phyloP scores from a whole-genome alignment of 2,113 vertebrate species.

The Emydura subglobosa region DNA sequence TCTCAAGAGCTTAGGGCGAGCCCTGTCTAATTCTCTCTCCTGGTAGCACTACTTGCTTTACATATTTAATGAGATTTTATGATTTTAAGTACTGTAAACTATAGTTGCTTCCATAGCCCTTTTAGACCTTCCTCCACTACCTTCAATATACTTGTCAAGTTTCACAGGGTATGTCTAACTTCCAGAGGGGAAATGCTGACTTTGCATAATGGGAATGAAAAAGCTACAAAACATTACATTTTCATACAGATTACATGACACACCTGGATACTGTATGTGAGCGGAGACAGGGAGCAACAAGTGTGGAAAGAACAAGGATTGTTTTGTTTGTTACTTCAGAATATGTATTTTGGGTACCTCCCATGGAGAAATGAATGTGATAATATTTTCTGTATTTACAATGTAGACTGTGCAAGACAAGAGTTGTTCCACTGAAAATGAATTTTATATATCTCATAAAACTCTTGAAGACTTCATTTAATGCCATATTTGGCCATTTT shows the following conservation, averaged over 20 bases:
- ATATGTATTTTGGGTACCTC: fast-evolving
- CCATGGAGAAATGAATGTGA: neutral
- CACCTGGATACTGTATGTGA: slow-evolving; percentile 58
- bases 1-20: slow-evolving; percentile 30
- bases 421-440: neutral
- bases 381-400: neutral
- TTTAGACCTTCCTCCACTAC: slow-evolving; percentile 63
- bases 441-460: slow-evolving; percentile 8
- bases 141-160: slow-evolving; percentile 78
- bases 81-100: slow-evolving; percentile 71
- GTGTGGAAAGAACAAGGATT: slow-evolving; percentile 3
- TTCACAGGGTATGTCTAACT: slow-evolving; percentile 77
- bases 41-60: slow-evolving; percentile 53
- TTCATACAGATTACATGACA: slow-evolving; percentile 51
- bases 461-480: neutral
- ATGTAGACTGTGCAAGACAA: neutral
- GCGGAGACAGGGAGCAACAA: slow-evolving; percentile 19
- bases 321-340: neutral
- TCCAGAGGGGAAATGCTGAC: slow-evolving; percentile 66
- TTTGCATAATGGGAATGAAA: slow-evolving; percentile 66
- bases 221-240: slow-evolving; percentile 26
- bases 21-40: slow-evolving; percentile 45
- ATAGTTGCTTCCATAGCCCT: slow-evolving; percentile 66
- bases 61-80: slow-evolving; percentile 71
- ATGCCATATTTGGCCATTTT: neutral